Base-by-base conservation (phyloP, 1,140 invertebrate species). In the Asbolus verrucosus region DNA sequence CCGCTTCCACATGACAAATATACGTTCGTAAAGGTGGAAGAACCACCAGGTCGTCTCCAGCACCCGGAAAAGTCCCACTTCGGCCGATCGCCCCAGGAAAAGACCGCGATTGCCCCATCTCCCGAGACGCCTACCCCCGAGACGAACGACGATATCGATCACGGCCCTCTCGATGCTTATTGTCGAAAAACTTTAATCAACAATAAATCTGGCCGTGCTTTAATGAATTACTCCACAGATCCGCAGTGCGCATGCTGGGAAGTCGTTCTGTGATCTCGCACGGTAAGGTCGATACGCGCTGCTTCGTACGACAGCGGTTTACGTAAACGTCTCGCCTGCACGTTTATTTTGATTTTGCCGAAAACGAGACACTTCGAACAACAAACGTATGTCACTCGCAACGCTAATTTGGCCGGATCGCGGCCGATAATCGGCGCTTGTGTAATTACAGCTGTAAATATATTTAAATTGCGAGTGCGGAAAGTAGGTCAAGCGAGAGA, bases 1-100 rank as follows among this genome's bases (percentile, higher is more conserved):
- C 75, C 75, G 75, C 75, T 76, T 71, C 67, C 73, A 71, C 65
- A 43, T 69, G 67, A 69, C 67, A 43, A 33, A 43, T 67, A 67
- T 14, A 33, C 13, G 24, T n/a, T n/a, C n/a, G n/a, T n/a, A n/a
- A 5, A 60, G 21, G 19, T 54, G 13, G 27, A 27, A 8, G 11
- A 30, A 41, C 36, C 50, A 41, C 38, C 39, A 68, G 46, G 18
- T 39, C 4, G 13, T 21, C 15, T 13, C 5, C 36, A n/a, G 43
- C 19, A 11, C 59, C 15, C 4, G 14, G 31, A 19, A 33, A 16
- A 31, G 5, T n/a, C 21, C 21, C 6, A 16, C n/a, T 46, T 6
- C 21, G 8, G 19, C 33, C 33, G 33, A n/a, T n/a, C n/a, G n/a
- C n/a, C n/a, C n/a, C n/a, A n/a, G n/a, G n/a, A n/a, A n/a, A n/a